Evolutionary conservation across 2,888 invertebrate genomes (phyloP).

Genomic region (Pollenia labialis): DNA sequence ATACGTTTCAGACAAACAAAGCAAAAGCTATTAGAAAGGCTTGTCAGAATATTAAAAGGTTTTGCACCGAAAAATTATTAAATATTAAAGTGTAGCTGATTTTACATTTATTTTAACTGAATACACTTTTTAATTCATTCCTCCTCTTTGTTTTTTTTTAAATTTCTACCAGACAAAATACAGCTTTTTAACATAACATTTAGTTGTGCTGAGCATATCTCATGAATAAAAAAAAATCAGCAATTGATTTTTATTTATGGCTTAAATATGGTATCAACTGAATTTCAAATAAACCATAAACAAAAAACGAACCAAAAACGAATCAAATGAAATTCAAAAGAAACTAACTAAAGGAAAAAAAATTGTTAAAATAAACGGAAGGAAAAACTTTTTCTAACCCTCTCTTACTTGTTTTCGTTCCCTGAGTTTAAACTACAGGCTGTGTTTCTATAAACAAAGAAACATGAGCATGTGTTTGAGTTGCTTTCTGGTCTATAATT

Average conservation of each 20-base stretch:
- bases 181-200: constrained; percentile 36
- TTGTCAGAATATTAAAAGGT: too few relatives aligned
- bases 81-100: too few relatives aligned
- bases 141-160: too few relatives aligned
- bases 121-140: too few relatives aligned
- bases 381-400: constrained; percentile 12
- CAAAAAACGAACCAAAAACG: constrained; percentile 3
- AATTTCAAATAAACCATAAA: constrained; percentile 11
- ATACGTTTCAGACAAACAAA: too few relatives aligned
- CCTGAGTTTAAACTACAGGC: background rate
- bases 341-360: constrained; percentile 20
- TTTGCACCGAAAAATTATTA: too few relatives aligned
- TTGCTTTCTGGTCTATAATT: background rate
- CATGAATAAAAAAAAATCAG: constrained; percentile 35
- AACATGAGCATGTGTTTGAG: constrained; percentile 63
- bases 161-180: background rate
- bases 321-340: constrained; percentile 20
- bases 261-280: constrained; percentile 58
- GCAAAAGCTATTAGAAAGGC: too few relatives aligned
- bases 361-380: constrained; percentile 29
- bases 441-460: constrained; percentile 21
- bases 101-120: too few relatives aligned
- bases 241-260: constrained; percentile 71
- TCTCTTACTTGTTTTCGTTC: background rate
- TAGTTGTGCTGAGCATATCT: constrained; percentile 46